These are phyloP conservation scores for Trichacis sp. DNA, from an alignment of 2,888 invertebrate genomes.

Conservation along the genomic window DNA sequence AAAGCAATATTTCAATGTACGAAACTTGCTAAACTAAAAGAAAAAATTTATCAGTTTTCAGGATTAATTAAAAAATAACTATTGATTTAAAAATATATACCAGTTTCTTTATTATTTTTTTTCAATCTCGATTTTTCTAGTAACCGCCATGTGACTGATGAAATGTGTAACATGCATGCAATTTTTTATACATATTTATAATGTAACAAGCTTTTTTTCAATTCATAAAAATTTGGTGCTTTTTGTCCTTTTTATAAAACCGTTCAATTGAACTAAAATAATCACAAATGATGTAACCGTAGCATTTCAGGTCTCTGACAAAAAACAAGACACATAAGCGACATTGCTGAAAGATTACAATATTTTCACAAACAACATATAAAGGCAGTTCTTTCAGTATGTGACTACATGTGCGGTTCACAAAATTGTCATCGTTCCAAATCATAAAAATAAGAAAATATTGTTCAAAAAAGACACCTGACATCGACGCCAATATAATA, in stretches of 20 bases:
- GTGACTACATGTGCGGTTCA: constrained; percentile 3
- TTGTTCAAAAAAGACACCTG: constrained; percentile 3
- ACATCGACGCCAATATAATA: neutral
- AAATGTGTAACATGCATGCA: constrained; percentile 19
- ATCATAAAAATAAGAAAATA: constrained; percentile 4
- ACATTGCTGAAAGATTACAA: too few relatives aligned
- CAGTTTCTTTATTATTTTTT: constrained; percentile 23
- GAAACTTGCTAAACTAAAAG: too few relatives aligned
- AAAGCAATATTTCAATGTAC: too few relatives aligned
- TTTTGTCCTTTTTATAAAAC: neutral
- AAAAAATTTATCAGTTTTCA: too few relatives aligned
- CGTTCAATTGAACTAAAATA: neutral
- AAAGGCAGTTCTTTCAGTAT: too few relatives aligned
- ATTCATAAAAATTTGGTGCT: neutral
- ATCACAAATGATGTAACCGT: neutral
- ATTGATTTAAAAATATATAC: constrained; percentile 22
- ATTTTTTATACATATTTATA: constrained; percentile 26
- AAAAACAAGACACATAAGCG: neutral
- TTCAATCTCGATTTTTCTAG: constrained; percentile 12
- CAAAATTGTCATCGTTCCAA: neutral
- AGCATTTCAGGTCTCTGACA: neutral
- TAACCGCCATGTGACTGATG: constrained; percentile 16
- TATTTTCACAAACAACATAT: too few relatives aligned
- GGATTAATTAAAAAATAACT: constrained; percentile 4
- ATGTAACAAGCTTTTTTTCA: neutral